Base-by-base conservation (phyloP, 1,140 invertebrate genomes). In the Macrostomum lignano region DNA sequence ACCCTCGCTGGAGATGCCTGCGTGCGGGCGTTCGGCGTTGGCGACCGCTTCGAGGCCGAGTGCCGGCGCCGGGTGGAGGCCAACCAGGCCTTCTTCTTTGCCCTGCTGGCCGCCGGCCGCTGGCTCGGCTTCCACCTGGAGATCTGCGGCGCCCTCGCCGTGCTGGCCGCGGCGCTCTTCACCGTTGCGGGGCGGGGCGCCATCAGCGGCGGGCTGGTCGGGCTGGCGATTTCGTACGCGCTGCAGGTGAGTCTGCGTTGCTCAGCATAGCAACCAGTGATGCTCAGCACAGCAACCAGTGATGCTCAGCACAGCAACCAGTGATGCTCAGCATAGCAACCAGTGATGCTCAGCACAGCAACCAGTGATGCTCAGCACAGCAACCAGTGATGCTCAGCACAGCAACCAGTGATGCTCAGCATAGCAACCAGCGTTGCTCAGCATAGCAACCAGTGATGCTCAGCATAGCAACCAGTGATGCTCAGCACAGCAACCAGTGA, bases 141-240 rank as follows among this genome's bases (percentile, higher is more conserved):
- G 19, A 46, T 55, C 29, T 25, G 55, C 1, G 52, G 56, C 1
- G 46, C 51, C 28, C 33, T 47, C 3, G 42, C 91, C 39, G 77
- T 91, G 37, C 68, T 91, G 42, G 76, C 74, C 47, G 66, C 79
- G 31, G 71, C 76, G 1, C 44, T 86, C 11, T 81, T 91, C 52
- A 71, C 75, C 35, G 79, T 91, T 2, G 46, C 79, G 20, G 66
- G 61, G 21, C 65, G 69, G 35, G 66, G 73, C 4, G 25, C 3
- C 3, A 14, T 28, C 9, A 28, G 3, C 19, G 26, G 14, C 9
- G 19, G 26, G 15, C 26, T 28, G 15, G 9, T 28, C 19, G 26
- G 26, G 9, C 19, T 28, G 19, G 15, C 26, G 3, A 28, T 28
- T 15, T 28, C 26, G 9, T 28, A 28, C 19, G 15, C 26, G 15